A percentile compares a stretch with the other conserved stretches of the same genome.
Conservation (phyloP, 2,797 vertebrate genomes). For the Otus scops region DNA sequence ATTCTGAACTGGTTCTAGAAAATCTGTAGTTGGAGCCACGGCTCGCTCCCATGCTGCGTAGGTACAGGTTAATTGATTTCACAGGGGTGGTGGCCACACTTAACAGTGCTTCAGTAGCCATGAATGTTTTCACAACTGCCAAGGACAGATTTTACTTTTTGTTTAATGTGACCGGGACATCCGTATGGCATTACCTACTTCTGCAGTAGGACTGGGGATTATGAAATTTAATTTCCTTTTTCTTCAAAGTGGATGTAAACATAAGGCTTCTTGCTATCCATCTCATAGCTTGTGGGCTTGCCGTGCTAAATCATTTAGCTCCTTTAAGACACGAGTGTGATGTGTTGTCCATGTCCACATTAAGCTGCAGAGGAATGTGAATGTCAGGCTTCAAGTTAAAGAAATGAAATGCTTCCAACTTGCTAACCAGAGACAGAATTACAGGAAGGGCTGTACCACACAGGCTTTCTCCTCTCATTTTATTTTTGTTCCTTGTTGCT, state of each 20-base stretch:
- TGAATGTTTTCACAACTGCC: not conserved
- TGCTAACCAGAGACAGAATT: not conserved
- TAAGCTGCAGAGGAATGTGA: constrained; percentile 6
- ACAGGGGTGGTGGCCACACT: not conserved
- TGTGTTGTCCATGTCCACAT: not conserved
- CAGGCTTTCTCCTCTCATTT: not conserved
- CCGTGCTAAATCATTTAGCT: not conserved
- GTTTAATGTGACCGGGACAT: not conserved
- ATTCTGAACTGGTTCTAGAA: not conserved
- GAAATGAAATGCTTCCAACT: not conserved
- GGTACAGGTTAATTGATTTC: not conserved
- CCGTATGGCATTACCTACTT: not conserved
- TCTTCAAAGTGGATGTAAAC: not conserved
- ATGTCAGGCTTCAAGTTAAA: constrained; percentile 3
- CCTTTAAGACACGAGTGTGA: not conserved
- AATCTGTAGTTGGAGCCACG: not conserved
- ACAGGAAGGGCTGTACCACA: not conserved
- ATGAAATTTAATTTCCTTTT: not conserved
- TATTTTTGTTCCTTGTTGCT: not conserved
- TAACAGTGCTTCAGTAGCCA: not conserved
- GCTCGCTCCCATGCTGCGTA: rapidly evolving
- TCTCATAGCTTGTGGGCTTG: not conserved
- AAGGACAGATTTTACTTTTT: not conserved
- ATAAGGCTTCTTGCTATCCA: not conserved
- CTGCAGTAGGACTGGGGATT: not conserved